A percentile compares a stretch with the other conserved stretches of the same genome.
phyloP scores from a whole-genome alignment of 2,113 vertebrate species.

The Mohoua ochrocephala region DNA sequence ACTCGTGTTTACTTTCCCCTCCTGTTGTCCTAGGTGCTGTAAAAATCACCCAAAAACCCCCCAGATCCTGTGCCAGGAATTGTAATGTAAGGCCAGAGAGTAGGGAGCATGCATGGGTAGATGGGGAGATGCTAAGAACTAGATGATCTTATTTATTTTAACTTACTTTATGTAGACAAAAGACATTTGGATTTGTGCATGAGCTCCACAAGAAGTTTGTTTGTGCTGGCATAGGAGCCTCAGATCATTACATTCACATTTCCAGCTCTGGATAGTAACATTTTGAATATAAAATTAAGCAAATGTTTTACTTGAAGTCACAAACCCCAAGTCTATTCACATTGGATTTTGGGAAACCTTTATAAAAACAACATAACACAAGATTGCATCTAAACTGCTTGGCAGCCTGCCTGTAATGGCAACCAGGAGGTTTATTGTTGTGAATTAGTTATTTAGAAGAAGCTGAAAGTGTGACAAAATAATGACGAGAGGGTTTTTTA shows the following conservation, averaged over 20 bases:
- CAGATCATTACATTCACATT: background rate
- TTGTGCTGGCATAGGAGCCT: slow-evolving; percentile 1
- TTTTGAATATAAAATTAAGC: slow-evolving; percentile 10
- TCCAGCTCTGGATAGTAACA: background rate
- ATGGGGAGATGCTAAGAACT: background rate
- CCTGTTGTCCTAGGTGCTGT: background rate
- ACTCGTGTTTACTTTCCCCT: background rate
- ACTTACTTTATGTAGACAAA: background rate
- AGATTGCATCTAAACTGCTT: slow-evolving; percentile 37
- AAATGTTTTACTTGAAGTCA: slow-evolving; percentile 38
- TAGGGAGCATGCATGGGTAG: background rate
- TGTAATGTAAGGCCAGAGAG: background rate
- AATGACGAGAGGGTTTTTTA: background rate
- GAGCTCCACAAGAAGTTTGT: background rate
- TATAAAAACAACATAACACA: slow-evolving; percentile 17
- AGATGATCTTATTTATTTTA: background rate
- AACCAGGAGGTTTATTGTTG: slow-evolving; percentile 43
- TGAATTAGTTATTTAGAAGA: slow-evolving; percentile 37
- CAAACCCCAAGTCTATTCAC: slow-evolving; percentile 11
- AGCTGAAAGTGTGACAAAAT: slow-evolving; percentile 57
- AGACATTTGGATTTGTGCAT: background rate
- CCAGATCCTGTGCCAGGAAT: background rate
- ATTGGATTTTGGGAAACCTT: slow-evolving; percentile 7
- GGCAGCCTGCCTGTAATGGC: slow-evolving; percentile 40
- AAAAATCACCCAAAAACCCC: background rate